phyloP scores from a whole-genome alignment of 1,140 invertebrate species.

The Aphelinus atriplicis region DNA sequence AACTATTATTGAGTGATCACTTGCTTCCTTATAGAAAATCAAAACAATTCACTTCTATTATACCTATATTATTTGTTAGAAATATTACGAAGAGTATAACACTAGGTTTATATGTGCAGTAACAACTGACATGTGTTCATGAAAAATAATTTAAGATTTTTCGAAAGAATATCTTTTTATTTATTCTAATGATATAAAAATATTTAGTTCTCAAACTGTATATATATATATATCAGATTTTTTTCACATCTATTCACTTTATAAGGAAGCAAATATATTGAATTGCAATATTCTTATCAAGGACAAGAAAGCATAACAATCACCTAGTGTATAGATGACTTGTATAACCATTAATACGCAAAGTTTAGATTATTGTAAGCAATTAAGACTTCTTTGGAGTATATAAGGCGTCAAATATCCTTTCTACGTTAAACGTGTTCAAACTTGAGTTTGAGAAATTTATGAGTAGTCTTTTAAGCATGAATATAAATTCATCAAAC shows the following conservation, averaged over 20 bases:
- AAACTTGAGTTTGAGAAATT: slow-evolving; percentile 3
- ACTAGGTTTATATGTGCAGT: too few species aligned
- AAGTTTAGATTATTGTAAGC: slow-evolving; percentile 7
- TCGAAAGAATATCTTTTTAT: too few species aligned
- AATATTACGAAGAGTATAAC: too few species aligned
- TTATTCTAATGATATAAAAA: too few species aligned
- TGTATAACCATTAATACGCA: background rate
- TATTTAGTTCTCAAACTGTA: too few species aligned
- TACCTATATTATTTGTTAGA: too few species aligned
- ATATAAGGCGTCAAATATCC: slow-evolving; percentile 22
- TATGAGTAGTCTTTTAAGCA: slow-evolving; percentile 9
- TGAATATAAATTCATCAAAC: slow-evolving; percentile 28
- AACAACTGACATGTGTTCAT: too few species aligned
- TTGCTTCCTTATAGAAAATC: slow-evolving; percentile 28
- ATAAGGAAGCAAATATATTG: slow-evolving; percentile 36
- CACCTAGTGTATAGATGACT: slow-evolving; percentile 18
- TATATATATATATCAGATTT: too few species aligned
- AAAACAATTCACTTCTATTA: background rate
- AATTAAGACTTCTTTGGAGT: slow-evolving; percentile 14
- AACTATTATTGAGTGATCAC: slow-evolving; percentile 3
- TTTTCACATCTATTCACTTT: background rate
- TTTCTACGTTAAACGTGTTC: slow-evolving; percentile 26
- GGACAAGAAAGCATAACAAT: slow-evolving; percentile 8
- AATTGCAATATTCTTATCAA: slow-evolving; percentile 16
- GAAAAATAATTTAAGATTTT: too few species aligned